Base-by-base conservation (phyloP, 64 coral and sea anemone species). In the Montipora foliosa region DNA sequence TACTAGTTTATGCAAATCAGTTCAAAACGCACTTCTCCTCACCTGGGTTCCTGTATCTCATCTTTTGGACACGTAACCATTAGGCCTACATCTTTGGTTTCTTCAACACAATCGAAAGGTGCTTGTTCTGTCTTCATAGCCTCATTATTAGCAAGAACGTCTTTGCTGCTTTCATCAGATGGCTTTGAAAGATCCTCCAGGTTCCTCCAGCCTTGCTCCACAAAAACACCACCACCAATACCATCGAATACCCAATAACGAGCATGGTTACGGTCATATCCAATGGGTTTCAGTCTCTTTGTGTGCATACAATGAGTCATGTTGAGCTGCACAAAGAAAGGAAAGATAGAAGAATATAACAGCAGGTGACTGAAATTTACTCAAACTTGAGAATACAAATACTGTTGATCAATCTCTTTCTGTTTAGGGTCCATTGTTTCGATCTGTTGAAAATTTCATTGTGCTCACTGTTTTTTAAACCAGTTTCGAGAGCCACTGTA, bases 241-340 rank as follows among this genome's bases (percentile, higher is more conserved):
- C 96, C 96, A 78, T 75, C 68, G 46, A 97, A 95, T 46, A 97
- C 59, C 96, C 96, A 97, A 58, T 97, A 97, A 10, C 96, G 96
- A 16, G 89, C 81, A 55, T 97, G 89, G 49, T 88, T 95, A 24
- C 96, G 83, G 55, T 97, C 96, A 82, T 55, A 89, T 15, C 96
- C 96, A 44, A 97, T 49, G 29, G 96, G 93, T 5, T 49, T 83
- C 37, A 92, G n/a, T 51, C 96, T 89, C 49, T 92, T 22, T 16
- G 83, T 87, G 61, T 89, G 58, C 49, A 84, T 70, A 46, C 75
- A 89, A 44, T 96, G 89, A 73, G 78, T 55, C 17, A 94, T 17
- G 53, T 81, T 84, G 49, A 72, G 45, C 95, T 96, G 80, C 13
- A 74, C 73, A 47, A 57, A 51, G 20, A 57, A 57, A 57, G 80